Evolutionary conservation across 1,140 invertebrate species (phyloP), one percentile per base, ranked within the genome.

Genomic region (Steinernema feltiae): DNA sequence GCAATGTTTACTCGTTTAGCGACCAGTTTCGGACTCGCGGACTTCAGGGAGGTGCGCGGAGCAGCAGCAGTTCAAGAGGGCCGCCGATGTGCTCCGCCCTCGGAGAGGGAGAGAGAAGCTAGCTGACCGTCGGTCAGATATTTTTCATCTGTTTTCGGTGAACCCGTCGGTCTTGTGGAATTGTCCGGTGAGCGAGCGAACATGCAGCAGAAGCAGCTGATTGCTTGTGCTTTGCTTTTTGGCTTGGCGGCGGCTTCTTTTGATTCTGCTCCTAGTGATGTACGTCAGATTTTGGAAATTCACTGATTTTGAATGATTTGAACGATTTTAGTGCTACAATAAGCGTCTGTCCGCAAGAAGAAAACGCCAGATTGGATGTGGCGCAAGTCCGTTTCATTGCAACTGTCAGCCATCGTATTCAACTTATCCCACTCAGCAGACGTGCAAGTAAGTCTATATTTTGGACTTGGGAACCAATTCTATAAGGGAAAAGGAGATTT

Each of bases 311-410:
- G 7, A 46, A 12, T 15, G 7, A 63, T 63, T 63, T 3, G 15
- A 63, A 63, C 24, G 18, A 41, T 63, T 63, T 63, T 27, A 63
- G 53, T 63, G 53, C 24, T 3, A 27, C 53, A 63, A 27, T 27
- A 63, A 63, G 24, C 12, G 24, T 63, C 24, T 63, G 15, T 63
- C 53, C 3, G 53, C 53, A 3, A 63, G 53, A 27, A 15, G 24
- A 63, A 63, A 63, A 27, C 53, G 53, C 7, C 53, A 63, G 24
- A 63, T 63, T 63, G 53, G 53, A 63, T 63, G 53, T 63, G 53
- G 53, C 3, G 53, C 12, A 15, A 27, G 53, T 3, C 12, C 12
- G 3, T 63, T 17, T 27, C 53, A 63, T 7, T 63, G 53, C 24
- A 63, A 27, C 24, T 63, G 53, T 63, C 15, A 15, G 24, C 53